Conservation (phyloP, 2,113 vertebrate genomes). For the Hippocampus guttulatus region DNA sequence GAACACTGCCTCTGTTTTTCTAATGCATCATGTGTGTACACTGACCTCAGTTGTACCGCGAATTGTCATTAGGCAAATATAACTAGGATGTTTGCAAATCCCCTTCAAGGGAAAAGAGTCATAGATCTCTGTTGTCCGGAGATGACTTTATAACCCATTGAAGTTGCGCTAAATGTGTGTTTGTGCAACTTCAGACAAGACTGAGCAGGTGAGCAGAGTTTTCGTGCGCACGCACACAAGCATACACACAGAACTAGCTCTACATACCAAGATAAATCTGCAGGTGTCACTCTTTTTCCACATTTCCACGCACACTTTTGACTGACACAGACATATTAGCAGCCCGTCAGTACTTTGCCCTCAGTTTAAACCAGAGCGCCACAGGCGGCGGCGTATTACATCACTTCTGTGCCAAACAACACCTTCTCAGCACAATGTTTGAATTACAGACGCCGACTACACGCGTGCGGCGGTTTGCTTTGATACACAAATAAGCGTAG, state of each 20-base stretch:
- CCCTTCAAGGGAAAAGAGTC: constrained; percentile 5
- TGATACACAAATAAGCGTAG: constrained; percentile 5
- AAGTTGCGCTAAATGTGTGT: constrained; percentile 11
- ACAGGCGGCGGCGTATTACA: constrained; percentile 4
- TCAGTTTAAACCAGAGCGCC: constrained; percentile 10
- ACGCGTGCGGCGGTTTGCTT: not conserved
- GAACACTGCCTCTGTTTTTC: constrained; percentile 28
- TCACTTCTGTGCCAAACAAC: constrained; percentile 13
- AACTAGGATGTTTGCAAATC: constrained; percentile 31
- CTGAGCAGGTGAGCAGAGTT: constrained; percentile 43
- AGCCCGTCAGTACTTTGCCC: constrained; percentile 21
- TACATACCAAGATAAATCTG: constrained; percentile 31
- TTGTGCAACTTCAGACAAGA: constrained; percentile 42
- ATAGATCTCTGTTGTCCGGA: constrained; percentile 12
- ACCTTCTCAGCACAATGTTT: not conserved
- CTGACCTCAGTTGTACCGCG: constrained; percentile 22
- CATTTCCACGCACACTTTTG: constrained; percentile 2
- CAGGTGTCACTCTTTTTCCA: constrained; percentile 32
- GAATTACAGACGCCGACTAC: not conserved
- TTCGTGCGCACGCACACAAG: constrained; percentile 8
- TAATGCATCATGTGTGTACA: constrained; percentile 12
- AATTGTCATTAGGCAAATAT: constrained; percentile 37
- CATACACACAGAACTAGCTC: constrained; percentile 1
- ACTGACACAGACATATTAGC: constrained; percentile 16
- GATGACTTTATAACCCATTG: constrained; percentile 24